Evolutionary conservation across 2,113 vertebrate species (phyloP).

Genomic region (Siphamia tubifer): DNA sequence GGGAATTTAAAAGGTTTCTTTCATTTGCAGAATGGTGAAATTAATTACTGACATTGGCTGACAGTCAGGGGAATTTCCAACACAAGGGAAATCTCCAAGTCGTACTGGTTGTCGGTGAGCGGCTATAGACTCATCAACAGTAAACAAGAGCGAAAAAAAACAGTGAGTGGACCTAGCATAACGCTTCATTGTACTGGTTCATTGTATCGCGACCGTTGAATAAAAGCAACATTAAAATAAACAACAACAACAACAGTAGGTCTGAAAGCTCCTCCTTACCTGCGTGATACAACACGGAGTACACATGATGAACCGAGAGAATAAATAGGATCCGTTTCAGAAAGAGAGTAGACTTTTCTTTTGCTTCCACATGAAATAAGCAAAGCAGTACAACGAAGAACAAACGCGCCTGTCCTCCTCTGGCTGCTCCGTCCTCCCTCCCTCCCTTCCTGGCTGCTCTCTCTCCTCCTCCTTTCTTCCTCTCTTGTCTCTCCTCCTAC

Average conservation of each 20-base stretch:
- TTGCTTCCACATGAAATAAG: conserved; percentile 22
- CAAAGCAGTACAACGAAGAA: background rate
- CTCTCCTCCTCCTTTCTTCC: background rate
- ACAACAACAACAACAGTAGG: background rate
- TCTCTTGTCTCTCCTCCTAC: conserved; percentile 30
- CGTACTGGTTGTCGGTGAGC: background rate
- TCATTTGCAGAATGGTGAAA: too few relatives aligned
- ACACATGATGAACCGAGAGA: conserved; percentile 54
- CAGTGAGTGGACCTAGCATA: background rate
- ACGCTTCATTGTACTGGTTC: background rate
- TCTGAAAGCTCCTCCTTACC: conserved; percentile 62
- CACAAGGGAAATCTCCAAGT: background rate
- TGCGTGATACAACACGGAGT: conserved; percentile 75
- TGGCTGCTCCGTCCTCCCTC: background rate
- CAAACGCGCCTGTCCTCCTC: conserved; percentile 18
- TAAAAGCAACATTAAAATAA: background rate
- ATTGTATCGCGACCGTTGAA: background rate
- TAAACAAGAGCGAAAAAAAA: background rate
- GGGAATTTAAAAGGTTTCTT: too few relatives aligned
- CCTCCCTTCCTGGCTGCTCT: too few relatives aligned
- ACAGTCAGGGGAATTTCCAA: background rate
- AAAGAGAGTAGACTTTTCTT: background rate
- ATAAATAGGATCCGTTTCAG: conserved; percentile 2
- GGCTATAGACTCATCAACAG: background rate
- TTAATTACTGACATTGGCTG: background rate